Conservation (phyloP, 2,113 vertebrate species). For the Amphiprion ocellaris region DNA sequence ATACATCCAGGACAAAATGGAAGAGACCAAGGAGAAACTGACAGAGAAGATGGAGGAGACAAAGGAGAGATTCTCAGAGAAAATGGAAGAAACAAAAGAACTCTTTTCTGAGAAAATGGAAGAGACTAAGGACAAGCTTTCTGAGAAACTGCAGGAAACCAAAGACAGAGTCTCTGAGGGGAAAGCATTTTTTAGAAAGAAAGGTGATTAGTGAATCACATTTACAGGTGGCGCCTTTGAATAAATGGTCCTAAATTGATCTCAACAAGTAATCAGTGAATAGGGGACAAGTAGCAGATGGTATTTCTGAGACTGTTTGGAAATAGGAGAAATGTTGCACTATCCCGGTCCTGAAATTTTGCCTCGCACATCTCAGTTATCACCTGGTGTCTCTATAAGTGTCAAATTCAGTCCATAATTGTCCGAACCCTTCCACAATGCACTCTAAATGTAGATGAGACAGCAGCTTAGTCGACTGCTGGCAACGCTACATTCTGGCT, state of each 20-base stretch:
- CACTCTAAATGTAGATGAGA: constrained; percentile 46
- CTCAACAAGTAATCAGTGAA: background rate
- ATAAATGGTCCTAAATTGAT: constrained; percentile 21
- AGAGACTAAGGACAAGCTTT: constrained; percentile 88
- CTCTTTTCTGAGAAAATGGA: constrained; percentile 89
- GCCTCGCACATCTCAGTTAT: constrained; percentile 25
- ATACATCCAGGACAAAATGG: constrained; percentile 94
- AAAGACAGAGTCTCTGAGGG: constrained; percentile 93
- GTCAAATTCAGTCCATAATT: constrained; percentile 25
- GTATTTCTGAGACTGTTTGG: constrained; percentile 15
- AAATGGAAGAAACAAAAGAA: constrained; percentile 93
- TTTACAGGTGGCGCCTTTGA: background rate
- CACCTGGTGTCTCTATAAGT: constrained; percentile 38
- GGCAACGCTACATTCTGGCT: constrained; percentile 2
- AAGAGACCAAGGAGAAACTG: constrained; percentile 89
- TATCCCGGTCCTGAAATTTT: constrained; percentile 49
- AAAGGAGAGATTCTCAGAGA: constrained; percentile 88
- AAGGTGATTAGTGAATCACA: constrained; percentile 83
- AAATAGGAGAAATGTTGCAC: constrained; percentile 32
- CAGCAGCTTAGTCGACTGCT: constrained; percentile 39
- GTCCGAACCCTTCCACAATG: constrained; percentile 17
- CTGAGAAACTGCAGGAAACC: constrained; percentile 92
- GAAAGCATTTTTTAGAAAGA: constrained; percentile 89
- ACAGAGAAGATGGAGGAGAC: constrained; percentile 85
- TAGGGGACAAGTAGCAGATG: background rate